Evolutionary conservation across 2,888 invertebrate species (phyloP), one percentile per base, ranked within the genome.

Genomic region (Osedax fenrisi): DNA sequence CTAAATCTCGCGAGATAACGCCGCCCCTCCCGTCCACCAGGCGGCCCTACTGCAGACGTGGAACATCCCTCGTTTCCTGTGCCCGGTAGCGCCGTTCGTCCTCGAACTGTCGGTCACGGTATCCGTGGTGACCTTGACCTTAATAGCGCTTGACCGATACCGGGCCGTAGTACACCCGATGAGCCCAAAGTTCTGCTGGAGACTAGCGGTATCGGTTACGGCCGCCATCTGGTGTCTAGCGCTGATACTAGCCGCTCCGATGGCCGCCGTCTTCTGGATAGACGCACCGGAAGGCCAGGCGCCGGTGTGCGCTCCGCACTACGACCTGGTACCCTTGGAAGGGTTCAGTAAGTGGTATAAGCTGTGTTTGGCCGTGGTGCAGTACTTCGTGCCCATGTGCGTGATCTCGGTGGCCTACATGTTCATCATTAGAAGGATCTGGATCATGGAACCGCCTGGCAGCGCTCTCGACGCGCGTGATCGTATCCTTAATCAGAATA

Each of bases 121-220:
- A n/a, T 91, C 91, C 79, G 90, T 93, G 27, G 91, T 92, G 82
- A 92, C 92, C 0, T 85, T 93, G 23, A 91, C 91, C 13, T 91
- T 91, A 72, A 92, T 92, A 76, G 91, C 92, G 0, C 88, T 92
- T 75, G 92, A 93, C 85, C 87, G 92, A 25, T 92, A 92, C 84
- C 83, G 83, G 23, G 85, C 86, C n/a, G 85, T 86, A 23, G 79
- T 86, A 26, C 82, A 84, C 75, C 86, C 85, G 0, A 79, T 86
- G 41, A 88, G 90, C 66, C 90, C 91, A 1, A 81, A 83, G 17
- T 80, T 90, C 17, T 89, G 90, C 0, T 90, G 90, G 81, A 86
- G 88, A 73, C 86, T 89, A 75, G 90, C 91, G 2, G 90, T 90
- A 85, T 86, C 90, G 74, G 87, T 90, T 76, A 89, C 92, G 80